Evolutionary conservation across 2,888 invertebrate genomes (phyloP), one percentile per base, ranked within the genome.

Genomic region (Parascotia fuliginaria): DNA sequence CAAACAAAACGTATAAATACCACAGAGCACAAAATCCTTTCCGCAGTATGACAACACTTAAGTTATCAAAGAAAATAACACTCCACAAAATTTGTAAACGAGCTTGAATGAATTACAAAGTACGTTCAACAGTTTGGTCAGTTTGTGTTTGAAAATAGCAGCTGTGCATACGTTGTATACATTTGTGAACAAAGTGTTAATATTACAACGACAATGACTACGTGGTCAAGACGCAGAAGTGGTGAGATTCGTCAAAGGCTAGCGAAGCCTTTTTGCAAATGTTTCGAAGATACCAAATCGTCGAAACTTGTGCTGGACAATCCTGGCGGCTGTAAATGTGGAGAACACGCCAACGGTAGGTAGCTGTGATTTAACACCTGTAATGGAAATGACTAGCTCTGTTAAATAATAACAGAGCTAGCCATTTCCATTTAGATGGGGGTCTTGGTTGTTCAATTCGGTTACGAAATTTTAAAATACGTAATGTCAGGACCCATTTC

Each of bases 271-370:
- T 92, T 76, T 58, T 92, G 92, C 59, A 67, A 77, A 44, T 90
- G 91, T 65, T 85, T 82, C 81, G 71, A 64, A 22, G 76, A 77
- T 15, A 43, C 37, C 31, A 60, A 64, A 11, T 83, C 87, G 2
- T 29, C 13, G n/a, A 60, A 19, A 19, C 19, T 79, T 31, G 53
- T 75, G 2, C 83, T 84, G 84, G 77, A 77, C 29, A 70, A 79
- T 47, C 58, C 80, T 42, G 74, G 70, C 28, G 66, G 63, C 1
- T 94, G 94, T 69, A 70, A 77, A n/a, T 94, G 94, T 69, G 93
- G 93, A 3, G 93, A 94, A 75, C 90, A 93, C 24, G 71, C 81
- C 42, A 79, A 87, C 42, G 75, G 93, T 92, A 72, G 73, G 79
- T 68, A 46, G 3, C 11, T n/a, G n/a, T 6, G 9, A 7, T 11